Base-by-base conservation (phyloP, 2,113 vertebrate genomes). In the Chaenogobius annularis region DNA sequence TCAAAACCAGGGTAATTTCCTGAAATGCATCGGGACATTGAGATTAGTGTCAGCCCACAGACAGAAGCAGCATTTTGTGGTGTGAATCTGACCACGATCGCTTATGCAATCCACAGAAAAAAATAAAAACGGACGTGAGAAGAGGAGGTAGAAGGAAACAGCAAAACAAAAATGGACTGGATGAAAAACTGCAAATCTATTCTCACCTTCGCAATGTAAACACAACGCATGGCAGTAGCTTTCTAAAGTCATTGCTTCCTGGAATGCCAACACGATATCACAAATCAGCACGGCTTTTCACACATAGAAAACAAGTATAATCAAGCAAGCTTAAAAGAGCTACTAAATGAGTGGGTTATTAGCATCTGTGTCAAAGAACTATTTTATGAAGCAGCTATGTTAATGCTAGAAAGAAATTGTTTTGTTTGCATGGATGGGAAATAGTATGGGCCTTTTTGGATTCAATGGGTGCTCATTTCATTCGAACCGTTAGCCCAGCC, bases 91-190 rank as follows among this genome's bases (percentile, higher is more conserved):
- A 54, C 14, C 0, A 20, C 2, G 71, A 19, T 26, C 70, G 75
- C 70, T 88, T 83, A 85, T 78, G 76, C 73, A 87, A 82, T 35
- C 66, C 7, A 58, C 5, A 7, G n/a, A 55, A 78, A 74, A 68
- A 40, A 72, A 84, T 31, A 68, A 37, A 50, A 73, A 37, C n/a
- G 61, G 35, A 63, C n/a, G 50, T 50, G 66, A 23, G 80, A 82
- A 68, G 66, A 79, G 75, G 75, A 74, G 72, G 61, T 15, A 46
- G 82, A 59, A 72, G 31, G 23, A 44, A 72, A 26, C 44, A n/a
- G 70, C 35, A 55, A 43, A 76, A 22, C 35, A 68, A 4, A 69
- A 65, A 68, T 47, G 20, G 23, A 55, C 15, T 31, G n/a, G 10
- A 14, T 43, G 31, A 70, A 35, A 20, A 59, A 5, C 10, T 56